Evolutionary conservation across 2,113 vertebrate species (phyloP), one percentile per base, ranked within the genome.

Genomic region (Amphiprion percula): DNA sequence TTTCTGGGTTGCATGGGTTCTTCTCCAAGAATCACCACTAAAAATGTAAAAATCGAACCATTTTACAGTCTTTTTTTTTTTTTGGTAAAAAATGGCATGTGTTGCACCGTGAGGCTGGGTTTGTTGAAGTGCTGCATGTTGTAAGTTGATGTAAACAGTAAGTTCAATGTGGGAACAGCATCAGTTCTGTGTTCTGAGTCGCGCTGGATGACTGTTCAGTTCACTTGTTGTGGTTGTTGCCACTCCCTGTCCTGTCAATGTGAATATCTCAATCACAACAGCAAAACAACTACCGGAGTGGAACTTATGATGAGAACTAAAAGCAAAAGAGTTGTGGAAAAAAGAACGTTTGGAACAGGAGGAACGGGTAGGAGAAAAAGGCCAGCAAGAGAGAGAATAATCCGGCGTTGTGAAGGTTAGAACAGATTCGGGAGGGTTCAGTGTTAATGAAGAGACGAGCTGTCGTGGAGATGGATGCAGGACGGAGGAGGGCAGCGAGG

Each of bases 361-460:
- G 17, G 8, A 47, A 55, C 37, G 1, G 14, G n/a, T 56, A 4
- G 15, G 24, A 55, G 46, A 37, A 50, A n/a, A 16, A 28, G 72
- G 68, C 2, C 1, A 52, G 52, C 0, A 11, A 4, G 2, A 10
- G n/a, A 28, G 19, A n/a, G 59, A 77, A 46, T 10, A 4, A 74
- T 67, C 44, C 46, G 54, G 10, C 2, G 24, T 10, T 10, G 41
- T 19, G 33, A 21, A 17, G 5, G 33, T 55, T 19, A 53, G 56
- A 54, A 55, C 5, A 47, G 56, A 24, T 72, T 63, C 44, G 26
- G 58, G 30, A 50, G 17, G 49, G 80, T 16, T 72, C n/a, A 14
- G 12, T 11, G 61, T 52, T 65, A 50, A 46, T 15, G 21, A 61
- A 46, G 55, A 75, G 62, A 54, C 0, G 24, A 66, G 78, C 78